Percentiles rank a stretch among this genome's conserved stretches.
These are phyloP conservation scores for Linnaemya vulpina DNA, from an alignment of 2,888 invertebrate genomes.

Conservation along the genomic window DNA sequence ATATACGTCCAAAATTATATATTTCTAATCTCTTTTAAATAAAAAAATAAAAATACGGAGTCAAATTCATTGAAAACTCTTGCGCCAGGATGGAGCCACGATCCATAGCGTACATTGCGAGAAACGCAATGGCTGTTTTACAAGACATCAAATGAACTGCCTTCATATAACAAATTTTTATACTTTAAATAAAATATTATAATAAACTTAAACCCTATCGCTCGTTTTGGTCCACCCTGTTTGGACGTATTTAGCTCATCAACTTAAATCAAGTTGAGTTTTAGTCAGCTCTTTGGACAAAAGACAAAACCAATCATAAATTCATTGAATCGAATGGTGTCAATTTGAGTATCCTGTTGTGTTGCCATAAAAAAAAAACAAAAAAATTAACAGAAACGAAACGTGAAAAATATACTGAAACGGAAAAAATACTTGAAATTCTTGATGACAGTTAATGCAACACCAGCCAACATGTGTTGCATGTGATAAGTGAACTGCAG, in stretches of 20 bases:
- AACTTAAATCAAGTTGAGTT: conserved; percentile 22
- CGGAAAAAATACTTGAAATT: conserved; percentile 52
- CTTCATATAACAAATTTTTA: too few species aligned
- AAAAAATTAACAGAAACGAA: not conserved
- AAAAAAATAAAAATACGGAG: too few species aligned
- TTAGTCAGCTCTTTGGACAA: conserved; percentile 3
- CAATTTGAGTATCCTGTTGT: conserved; percentile 62
- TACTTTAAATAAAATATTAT: too few species aligned
- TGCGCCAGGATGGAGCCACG: too few species aligned
- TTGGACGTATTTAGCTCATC: conserved; percentile 8
- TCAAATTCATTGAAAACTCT: too few species aligned
- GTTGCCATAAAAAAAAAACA: not conserved
- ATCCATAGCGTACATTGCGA: too few species aligned
- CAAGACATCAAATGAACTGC: too few species aligned
- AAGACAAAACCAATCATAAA: conserved; percentile 68
- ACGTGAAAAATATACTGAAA: conserved; percentile 5
- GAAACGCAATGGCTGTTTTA: too few species aligned
- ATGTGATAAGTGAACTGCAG: conserved; percentile 58
- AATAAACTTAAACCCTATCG: too few species aligned
- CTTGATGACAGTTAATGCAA: conserved; percentile 62
- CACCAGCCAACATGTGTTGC: conserved; percentile 55
- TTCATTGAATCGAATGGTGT: conserved; percentile 69
- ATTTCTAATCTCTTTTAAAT: too few species aligned
- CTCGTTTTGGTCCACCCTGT: too few species aligned
- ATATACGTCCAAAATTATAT: too few species aligned